Evolutionary conservation across 1,140 invertebrate genomes (phyloP), one percentile per base, ranked within the genome.

Genomic region (Akabosia matsudoensis): DNA sequence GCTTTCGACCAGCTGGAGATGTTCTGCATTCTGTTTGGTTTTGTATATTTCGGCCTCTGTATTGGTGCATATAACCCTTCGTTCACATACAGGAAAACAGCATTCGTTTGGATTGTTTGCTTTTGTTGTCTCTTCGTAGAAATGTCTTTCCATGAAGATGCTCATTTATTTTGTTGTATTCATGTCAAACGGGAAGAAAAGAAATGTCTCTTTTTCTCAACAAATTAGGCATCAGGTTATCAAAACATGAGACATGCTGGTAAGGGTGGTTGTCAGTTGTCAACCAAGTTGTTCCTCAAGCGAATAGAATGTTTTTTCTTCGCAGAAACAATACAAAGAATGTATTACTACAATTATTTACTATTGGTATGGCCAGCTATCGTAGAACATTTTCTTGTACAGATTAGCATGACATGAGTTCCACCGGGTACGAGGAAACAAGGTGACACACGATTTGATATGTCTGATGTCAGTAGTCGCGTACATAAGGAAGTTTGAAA

Each of bases 161-260:
- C 37, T 45, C 37, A 45, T 45, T 45, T 22, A 30, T 67, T 67
- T 67, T 2, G 1, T 67, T 67, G 4, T 24, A 67, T 67, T 30
- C 61, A 67, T 67, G 61, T 67, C 61, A 67, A 67, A 67, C 3
- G 61, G 7, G 61, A 67, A 67, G 61, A 67, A 67, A 67, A 22
- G 61, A 67, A 67, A 67, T 30, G 61, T 67, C 61, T 67, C 28
- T 31, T n/a, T 67, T 67, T 67, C 61, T 28, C 3, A 31, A 67
- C 61, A 67, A 67, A 67, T 67, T 67, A 67, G 61, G 24, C 61
- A 67, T 31, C 61, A 67, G 28, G 61, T 31, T 67, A 67, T 67
- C 61, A 67, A 67, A 67, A 67, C 30, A 67, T 30, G n/a, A 13
- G 61, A 67, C 61, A 22, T 24, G 54, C 54, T 16, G 54, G 24